Conservation (phyloP, 2,888 invertebrate genomes). For the Macaria liturata region DNA sequence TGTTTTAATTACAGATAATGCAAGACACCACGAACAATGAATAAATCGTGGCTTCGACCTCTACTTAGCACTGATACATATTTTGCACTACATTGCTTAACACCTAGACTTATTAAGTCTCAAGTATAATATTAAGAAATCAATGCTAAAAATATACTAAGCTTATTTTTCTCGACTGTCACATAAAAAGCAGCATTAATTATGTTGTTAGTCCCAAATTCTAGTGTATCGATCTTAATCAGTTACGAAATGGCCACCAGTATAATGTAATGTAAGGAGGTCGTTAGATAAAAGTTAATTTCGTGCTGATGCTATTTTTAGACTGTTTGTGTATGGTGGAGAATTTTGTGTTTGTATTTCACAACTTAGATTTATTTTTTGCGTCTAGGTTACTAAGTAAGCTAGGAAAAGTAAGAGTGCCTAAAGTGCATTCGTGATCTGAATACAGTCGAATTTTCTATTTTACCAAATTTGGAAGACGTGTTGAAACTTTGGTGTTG, state of each 20-base stretch:
- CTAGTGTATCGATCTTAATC: conserved; percentile 2
- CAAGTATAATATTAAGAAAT: conserved; percentile 8
- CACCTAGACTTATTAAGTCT: conserved; percentile 10
- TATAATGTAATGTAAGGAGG: conserved; percentile 10
- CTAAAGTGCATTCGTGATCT: too few relatives aligned
- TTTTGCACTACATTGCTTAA: conserved; percentile 22
- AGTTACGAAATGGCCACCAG: conserved; percentile 7
- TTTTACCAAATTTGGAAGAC: too few relatives aligned
- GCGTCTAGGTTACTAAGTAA: too few relatives aligned
- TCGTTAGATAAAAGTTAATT: conserved; percentile 1
- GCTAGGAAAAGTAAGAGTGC: too few relatives aligned
- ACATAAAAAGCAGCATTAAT: conserved; percentile 16
- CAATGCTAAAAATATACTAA: conserved; percentile 7
- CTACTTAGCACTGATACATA: conserved; percentile 42
- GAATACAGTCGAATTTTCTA: too few relatives aligned
- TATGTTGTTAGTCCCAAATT: conserved; percentile 8
- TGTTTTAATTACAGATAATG: conserved; percentile 35
- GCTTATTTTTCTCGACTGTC: conserved; percentile 9
- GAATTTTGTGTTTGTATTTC: too few relatives aligned
- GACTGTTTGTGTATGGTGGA: too few relatives aligned
- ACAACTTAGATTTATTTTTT: too few relatives aligned
- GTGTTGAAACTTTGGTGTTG: too few relatives aligned
- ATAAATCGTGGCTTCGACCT: conserved; percentile 41
- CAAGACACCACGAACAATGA: conserved; percentile 38
- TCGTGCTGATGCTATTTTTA: too few relatives aligned